Evolutionary conservation across 1,140 invertebrate species (phyloP), one percentile per base, ranked within the genome.

Genomic region (Plectus sambesii): DNA sequence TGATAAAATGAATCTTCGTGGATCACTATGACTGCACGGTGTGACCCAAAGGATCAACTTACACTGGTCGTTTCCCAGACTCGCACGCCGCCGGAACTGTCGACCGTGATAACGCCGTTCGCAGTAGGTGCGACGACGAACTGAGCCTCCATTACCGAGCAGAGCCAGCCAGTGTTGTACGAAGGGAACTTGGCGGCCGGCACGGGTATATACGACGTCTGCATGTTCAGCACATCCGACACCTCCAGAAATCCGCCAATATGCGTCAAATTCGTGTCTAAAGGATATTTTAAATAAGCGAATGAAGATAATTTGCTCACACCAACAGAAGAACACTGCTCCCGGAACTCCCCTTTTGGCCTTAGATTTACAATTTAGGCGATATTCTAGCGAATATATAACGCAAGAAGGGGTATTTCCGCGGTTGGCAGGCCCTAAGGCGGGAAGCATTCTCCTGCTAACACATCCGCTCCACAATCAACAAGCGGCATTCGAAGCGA

Each of bases 171-270:
- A 25, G 56, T 25, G 38, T 58, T 51, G 19, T 65, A 55, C 2
- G 55, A 42, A 5, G 38, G 30, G n/a, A 35, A 24, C 24, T 37
- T 1, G 2, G 63, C 49, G 26, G 48, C 62, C 4, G 78, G 78
- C 12, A 81, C 66, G 5, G 77, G 73, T 26, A 81, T 65, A 55
- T 80, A 81, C 49, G 77, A 70, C n/a, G 79, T 51, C 49, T 72
- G 76, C 5, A 73, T 70, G 42, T 66, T 71, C 1, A 68, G 58
- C 12, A 73, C 50, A 63, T 81, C 78, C 37, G 74, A 69, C 15
- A 80, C 69, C 65, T 81, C 79, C 26, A 81, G 61, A 54, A 73
- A 79, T 19, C 71, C 73, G 54, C 66, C 56, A 2, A 49, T 19
- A 29, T 56, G 8, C 17, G 46, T 43, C 17, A 47, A 35, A 9